Percentiles rank a stretch among this genome's conserved stretches.
Evolutionary conservation across 2,888 invertebrate genomes (phyloP).

Genomic region (Argynnis bischoffii): DNA sequence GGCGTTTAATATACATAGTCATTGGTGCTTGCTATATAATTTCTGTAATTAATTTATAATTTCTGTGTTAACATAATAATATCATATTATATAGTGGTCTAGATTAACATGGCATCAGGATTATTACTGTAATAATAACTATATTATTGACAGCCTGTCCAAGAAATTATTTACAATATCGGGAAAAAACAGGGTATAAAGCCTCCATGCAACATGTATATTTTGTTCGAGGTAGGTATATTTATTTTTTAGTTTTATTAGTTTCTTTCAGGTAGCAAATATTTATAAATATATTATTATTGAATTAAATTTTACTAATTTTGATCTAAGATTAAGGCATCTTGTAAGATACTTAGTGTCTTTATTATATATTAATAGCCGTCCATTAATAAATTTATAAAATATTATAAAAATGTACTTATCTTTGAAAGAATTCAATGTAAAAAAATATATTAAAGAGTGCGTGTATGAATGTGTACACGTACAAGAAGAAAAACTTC

Average conservation of each 20-base stretch:
- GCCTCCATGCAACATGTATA: constrained; percentile 24
- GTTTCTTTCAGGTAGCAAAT: no score
- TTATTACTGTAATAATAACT: constrained; percentile 61
- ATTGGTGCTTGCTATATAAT: no score
- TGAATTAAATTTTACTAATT: no score
- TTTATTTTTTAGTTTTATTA: no score
- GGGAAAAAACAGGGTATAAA: constrained; percentile 46
- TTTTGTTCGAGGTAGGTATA: background rate
- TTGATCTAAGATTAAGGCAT: no score
- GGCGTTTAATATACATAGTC: no score
- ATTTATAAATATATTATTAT: no score
- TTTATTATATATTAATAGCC: background rate
- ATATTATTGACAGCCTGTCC: constrained; percentile 69
- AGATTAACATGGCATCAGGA: constrained; percentile 43
- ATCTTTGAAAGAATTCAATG: background rate
- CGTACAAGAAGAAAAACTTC: no score
- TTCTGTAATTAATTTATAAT: background rate
- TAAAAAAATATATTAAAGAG: no score
- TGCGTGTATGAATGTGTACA: no score
- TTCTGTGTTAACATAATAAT: constrained; percentile 1
- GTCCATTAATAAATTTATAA: background rate
- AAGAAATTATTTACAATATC: constrained; percentile 51
- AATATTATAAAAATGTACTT: background rate
- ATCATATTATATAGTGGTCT: constrained; percentile 9
- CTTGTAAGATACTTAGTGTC: no score